Percentiles rank a stretch among this genome's conserved stretches.
Evolutionary conservation across 2,888 invertebrate species (phyloP).

Genomic region (Synergus gifuensis): DNA sequence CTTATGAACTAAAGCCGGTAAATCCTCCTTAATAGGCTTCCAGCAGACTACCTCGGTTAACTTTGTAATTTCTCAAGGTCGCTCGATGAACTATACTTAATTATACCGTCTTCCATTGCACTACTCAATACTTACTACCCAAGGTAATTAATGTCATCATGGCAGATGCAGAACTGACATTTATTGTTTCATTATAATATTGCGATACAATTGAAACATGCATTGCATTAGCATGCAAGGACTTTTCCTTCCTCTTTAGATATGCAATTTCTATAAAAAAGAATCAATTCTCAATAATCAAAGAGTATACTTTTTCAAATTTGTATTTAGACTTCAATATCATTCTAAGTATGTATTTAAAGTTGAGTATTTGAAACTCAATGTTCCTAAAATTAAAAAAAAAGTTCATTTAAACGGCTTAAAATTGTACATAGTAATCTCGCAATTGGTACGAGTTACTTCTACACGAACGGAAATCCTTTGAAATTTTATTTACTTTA

Average conservation of each 20-base stretch:
- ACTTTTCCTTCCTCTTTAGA: not conserved
- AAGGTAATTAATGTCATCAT: constrained; percentile 29
- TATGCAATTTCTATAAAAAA: not conserved
- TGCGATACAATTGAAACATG: constrained; percentile 11
- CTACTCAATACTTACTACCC: constrained; percentile 5
- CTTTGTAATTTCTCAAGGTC: constrained; percentile 38
- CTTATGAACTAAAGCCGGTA: constrained; percentile 38
- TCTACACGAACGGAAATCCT: not conserved
- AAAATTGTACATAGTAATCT: too few relatives aligned
- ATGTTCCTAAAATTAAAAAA: too few relatives aligned
- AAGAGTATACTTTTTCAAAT: too few relatives aligned
- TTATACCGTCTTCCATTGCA: constrained; percentile 20
- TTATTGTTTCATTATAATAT: constrained; percentile 13
- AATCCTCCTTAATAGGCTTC: constrained; percentile 37
- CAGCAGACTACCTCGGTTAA: constrained; percentile 25
- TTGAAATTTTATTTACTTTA: not conserved
- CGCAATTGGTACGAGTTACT: too few relatives aligned
- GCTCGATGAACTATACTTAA: constrained; percentile 28
- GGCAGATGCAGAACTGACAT: constrained; percentile 8
- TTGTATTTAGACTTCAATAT: too few relatives aligned
- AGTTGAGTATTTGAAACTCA: too few relatives aligned
- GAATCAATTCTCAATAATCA: not conserved
- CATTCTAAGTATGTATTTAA: too few relatives aligned
- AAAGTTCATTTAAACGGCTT: too few relatives aligned
- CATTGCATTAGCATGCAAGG: not conserved